phyloP scores from a whole-genome alignment of 1,140 invertebrate species.

The Drosophila bocki region DNA sequence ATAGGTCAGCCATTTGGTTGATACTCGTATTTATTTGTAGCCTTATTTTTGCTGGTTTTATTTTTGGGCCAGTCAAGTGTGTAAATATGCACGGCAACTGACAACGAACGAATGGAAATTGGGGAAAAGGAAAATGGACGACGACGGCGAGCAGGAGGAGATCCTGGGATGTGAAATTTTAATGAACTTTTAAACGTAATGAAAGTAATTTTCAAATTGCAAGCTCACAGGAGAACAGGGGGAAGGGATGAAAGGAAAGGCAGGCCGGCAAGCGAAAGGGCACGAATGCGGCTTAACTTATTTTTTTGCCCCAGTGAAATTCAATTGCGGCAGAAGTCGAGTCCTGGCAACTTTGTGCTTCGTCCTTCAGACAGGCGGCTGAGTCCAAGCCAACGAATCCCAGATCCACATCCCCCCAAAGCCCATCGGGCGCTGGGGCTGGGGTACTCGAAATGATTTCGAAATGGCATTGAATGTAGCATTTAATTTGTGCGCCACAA shows the following conservation, averaged over 20 bases:
- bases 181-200: slow-evolving; percentile 79
- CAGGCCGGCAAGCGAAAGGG: slow-evolving; percentile 13
- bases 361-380: slow-evolving; percentile 56
- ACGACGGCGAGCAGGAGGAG: slow-evolving; percentile 1
- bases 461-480: slow-evolving; percentile 82
- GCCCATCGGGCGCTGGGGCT: slow-evolving; percentile 18
- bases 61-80: slow-evolving; percentile 40
- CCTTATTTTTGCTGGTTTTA: background rate
- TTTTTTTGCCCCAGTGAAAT: slow-evolving; percentile 60
- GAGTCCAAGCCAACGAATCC: slow-evolving; percentile 12
- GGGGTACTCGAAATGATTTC: slow-evolving; percentile 73
- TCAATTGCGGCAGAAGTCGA: slow-evolving; percentile 75
- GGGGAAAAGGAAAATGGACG: slow-evolving; percentile 13
- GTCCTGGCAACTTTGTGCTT: slow-evolving; percentile 62
- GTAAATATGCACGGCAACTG: slow-evolving; percentile 32
- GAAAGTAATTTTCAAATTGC: slow-evolving; percentile 75
- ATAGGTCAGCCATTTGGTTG: slow-evolving; percentile 47
- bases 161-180: slow-evolving; percentile 60
- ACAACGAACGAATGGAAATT: slow-evolving; percentile 16
- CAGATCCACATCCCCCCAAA: slow-evolving; percentile 6
- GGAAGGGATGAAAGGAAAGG: background rate
- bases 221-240: slow-evolving; percentile 8
- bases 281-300: slow-evolving; percentile 50
- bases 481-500: slow-evolving; percentile 77
- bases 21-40: slow-evolving; percentile 26